Evolutionary conservation across 2,797 vertebrate species (phyloP).

Genomic region (Pogonophryne albipinna): DNA sequence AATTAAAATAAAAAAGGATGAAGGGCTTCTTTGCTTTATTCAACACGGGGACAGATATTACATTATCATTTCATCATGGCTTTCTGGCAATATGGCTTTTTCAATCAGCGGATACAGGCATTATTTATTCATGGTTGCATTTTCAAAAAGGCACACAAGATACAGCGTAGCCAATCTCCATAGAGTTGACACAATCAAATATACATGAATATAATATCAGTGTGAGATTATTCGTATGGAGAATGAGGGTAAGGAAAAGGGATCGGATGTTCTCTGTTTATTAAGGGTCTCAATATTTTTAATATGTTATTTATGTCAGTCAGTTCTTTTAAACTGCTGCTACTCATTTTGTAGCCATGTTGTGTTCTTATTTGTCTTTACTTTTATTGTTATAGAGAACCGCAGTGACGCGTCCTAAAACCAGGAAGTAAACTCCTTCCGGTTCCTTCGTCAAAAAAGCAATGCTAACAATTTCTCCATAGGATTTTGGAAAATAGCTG

Average conservation of each 20-base stretch:
- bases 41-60: constrained; percentile 76
- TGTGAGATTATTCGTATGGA: constrained; percentile 58
- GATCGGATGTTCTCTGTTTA: neutral
- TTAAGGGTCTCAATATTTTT: no score
- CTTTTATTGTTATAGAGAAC: no score
- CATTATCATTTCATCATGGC: constrained; percentile 87
- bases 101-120: constrained; percentile 79
- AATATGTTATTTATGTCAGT: no score
- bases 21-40: constrained; percentile 73
- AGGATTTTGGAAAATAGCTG: no score
- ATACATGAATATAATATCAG: constrained; percentile 75
- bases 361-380: no score
- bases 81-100: constrained; percentile 85
- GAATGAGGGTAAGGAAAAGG: constrained; percentile 51
- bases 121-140: constrained; percentile 83
- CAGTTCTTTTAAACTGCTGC: no score
- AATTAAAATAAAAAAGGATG: neutral
- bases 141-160: constrained; percentile 82
- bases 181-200: constrained; percentile 80
- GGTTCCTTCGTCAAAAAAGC: no score
- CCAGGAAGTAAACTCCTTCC: no score
- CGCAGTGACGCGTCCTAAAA: no score
- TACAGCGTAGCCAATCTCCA: constrained; percentile 76
- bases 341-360: no score
- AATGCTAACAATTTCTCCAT: no score